phyloP scores from a whole-genome alignment of 2,888 invertebrate genomes.

The Aspidapion aeneum region DNA sequence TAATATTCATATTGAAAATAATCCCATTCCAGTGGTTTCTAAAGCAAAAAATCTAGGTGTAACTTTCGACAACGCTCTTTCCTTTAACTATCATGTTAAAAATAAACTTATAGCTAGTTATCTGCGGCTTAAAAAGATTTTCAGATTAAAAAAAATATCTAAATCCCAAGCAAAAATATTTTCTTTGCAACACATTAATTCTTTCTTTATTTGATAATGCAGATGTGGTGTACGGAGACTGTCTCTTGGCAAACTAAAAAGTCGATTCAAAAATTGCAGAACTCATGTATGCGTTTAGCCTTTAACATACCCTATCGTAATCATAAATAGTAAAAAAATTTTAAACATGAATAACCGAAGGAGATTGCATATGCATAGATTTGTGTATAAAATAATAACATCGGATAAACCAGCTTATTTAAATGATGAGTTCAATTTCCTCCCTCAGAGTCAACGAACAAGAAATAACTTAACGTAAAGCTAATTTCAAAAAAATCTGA shows the following conservation, averaged over 20 bases:
- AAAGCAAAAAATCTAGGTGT: no score
- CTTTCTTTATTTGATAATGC: not conserved
- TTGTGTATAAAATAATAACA: not conserved
- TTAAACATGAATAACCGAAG: constrained; percentile 2
- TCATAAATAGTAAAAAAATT: not conserved
- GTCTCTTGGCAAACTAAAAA: not conserved
- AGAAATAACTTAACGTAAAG: not conserved
- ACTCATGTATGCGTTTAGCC: not conserved
- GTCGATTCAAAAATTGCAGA: not conserved
- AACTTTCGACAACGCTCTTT: no score
- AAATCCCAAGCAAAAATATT: not conserved
- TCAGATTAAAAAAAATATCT: not conserved
- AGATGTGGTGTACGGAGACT: not conserved
- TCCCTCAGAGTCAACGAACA: not conserved
- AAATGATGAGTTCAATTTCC: not conserved
- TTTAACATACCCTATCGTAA: not conserved
- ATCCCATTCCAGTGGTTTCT: no score
- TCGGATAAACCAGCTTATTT: not conserved
- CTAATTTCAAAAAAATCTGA: no score
- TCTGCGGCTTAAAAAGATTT: no score
- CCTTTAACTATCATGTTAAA: no score
- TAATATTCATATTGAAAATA: no score
- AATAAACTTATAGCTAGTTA: no score
- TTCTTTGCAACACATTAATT: no score
- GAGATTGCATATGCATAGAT: constrained; percentile 3